phyloP scores from a whole-genome alignment of 1,140 invertebrate species.

The Dinothrombium tinctorium region DNA sequence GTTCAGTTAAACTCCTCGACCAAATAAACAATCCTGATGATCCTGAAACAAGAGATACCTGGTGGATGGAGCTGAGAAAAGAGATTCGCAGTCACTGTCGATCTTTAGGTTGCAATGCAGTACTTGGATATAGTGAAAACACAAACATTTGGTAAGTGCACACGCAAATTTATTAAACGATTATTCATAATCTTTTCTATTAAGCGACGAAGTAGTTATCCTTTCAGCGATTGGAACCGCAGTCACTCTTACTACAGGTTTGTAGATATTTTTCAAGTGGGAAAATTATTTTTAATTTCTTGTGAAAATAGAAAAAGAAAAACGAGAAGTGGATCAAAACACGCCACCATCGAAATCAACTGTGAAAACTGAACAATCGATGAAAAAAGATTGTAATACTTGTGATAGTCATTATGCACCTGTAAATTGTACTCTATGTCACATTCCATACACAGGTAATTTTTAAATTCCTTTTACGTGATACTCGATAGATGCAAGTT shows the following conservation, averaged over 20 bases:
- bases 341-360: too few relatives aligned
- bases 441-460: too few relatives aligned
- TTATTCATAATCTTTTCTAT: slow-evolving; percentile 14
- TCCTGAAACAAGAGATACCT: slow-evolving; percentile 64
- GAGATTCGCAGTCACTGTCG: slow-evolving; percentile 76
- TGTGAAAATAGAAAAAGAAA: too few relatives aligned
- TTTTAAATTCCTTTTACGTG: too few relatives aligned
- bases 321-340: neutral
- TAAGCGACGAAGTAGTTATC: slow-evolving; percentile 77
- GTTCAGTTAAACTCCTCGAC: slow-evolving; percentile 66
- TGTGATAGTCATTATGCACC: too few relatives aligned
- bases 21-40: slow-evolving; percentile 40
- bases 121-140: slow-evolving; percentile 67
- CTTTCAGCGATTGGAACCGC: slow-evolving; percentile 79
- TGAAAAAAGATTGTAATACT: too few relatives aligned
- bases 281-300: too few relatives aligned
- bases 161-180: neutral
- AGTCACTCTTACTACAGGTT: slow-evolving; percentile 36
- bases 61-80: slow-evolving; percentile 85
- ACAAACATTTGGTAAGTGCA: slow-evolving; percentile 56
- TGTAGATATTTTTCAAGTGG: neutral
- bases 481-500: too few relatives aligned
- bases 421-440: neutral
- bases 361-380: neutral
- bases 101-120: slow-evolving; percentile 72